Percentiles rank a stretch among this genome's conserved stretches.
Conservation (phyloP, 1,140 invertebrate genomes). For the Tenebrio molitor region DNA sequence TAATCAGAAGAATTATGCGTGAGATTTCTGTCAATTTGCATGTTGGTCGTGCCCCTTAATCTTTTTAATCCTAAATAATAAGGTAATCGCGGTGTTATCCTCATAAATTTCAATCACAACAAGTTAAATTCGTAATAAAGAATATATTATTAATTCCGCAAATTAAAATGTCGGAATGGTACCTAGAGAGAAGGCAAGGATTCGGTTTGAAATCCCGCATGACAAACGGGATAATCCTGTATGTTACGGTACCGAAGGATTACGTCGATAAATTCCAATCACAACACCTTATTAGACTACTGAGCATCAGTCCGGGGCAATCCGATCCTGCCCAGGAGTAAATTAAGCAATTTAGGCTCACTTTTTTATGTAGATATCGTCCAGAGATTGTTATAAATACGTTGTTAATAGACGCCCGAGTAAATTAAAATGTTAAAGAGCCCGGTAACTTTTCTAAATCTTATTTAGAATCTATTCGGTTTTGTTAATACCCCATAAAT, state of each 20-base stretch:
- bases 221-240: slow-evolving; percentile 17
- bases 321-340: slow-evolving; percentile 16
- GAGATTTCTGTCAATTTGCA: background rate
- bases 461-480: slow-evolving; percentile 38
- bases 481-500: slow-evolving; percentile 41
- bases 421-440: slow-evolving; percentile 40
- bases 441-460: slow-evolving; percentile 30
- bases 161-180: slow-evolving; percentile 15
- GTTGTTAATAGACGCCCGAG: slow-evolving; percentile 34
- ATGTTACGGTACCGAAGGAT: slow-evolving; percentile 7
- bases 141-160: background rate
- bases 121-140: background rate
- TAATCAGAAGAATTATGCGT: too few relatives aligned
- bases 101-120: slow-evolving; percentile 23
- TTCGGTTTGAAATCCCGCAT: background rate
- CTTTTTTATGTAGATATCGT: slow-evolving; percentile 38
- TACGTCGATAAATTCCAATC: slow-evolving; percentile 39
- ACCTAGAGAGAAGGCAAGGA: background rate
- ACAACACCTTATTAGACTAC: slow-evolving; percentile 28
- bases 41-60: background rate
- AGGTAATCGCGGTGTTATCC: background rate
- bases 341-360: slow-evolving; percentile 32
- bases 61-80: slow-evolving; percentile 6
- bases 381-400: slow-evolving; percentile 35
- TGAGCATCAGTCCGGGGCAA: background rate